These are phyloP conservation scores for Rhinogobius similis DNA, from an alignment of 2,113 vertebrate species.

Conservation along the genomic window DNA sequence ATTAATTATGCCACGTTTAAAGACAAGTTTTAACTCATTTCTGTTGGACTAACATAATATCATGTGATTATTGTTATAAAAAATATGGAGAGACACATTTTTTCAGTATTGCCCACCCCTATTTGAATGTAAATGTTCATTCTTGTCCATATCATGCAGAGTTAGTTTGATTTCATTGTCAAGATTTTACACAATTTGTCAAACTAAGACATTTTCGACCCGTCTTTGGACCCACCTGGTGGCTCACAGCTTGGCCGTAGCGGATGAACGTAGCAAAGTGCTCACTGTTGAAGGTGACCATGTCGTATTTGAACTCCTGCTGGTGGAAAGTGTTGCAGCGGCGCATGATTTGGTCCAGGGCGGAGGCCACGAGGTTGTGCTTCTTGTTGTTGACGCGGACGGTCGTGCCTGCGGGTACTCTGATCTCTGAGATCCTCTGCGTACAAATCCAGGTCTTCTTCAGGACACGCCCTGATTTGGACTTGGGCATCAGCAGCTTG, in stretches of 20 bases:
- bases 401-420: conserved; percentile 34
- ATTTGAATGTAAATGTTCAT: background rate
- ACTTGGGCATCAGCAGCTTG: conserved; percentile 33
- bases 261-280: conserved; percentile 48
- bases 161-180: too few relatives aligned
- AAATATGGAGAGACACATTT: too few relatives aligned
- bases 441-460: conserved; percentile 32
- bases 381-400: conserved; percentile 54
- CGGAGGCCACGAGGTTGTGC: conserved; percentile 31
- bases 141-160: background rate
- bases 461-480: conserved; percentile 1
- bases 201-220: background rate
- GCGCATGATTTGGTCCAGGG: conserved; percentile 13
- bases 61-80: too few relatives aligned
- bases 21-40: too few relatives aligned
- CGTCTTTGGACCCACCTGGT: conserved; percentile 28
- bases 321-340: conserved; percentile 36
- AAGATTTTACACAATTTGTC: background rate
- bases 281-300: conserved; percentile 54
- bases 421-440: conserved; percentile 24
- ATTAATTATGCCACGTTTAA: too few relatives aligned
- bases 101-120: too few relatives aligned
- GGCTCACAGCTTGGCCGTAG: conserved; percentile 29
- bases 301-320: conserved; percentile 52
- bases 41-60: too few relatives aligned